Percentiles rank a stretch among this genome's conserved stretches.
These are phyloP conservation scores for Geotrupes spiniger DNA, from an alignment of 2,888 invertebrate genomes.

Conservation along the genomic window DNA sequence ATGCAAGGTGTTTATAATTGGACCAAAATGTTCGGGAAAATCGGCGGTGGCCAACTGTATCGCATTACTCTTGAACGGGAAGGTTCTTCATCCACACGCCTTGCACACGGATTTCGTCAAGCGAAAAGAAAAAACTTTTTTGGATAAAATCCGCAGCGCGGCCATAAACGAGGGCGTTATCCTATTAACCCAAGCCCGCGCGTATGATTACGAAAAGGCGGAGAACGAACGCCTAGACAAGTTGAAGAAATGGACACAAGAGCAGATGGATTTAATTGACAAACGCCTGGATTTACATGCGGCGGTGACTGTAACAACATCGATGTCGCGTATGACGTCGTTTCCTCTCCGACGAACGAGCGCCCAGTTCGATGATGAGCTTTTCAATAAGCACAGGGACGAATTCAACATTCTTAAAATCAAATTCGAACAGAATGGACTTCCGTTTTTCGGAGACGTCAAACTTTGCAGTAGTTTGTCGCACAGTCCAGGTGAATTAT, in stretches of 20 bases:
- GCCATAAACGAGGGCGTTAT: conserved; percentile 30
- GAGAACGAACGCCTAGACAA: conserved; percentile 47
- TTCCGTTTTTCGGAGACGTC: conserved; percentile 13
- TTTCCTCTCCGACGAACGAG: conserved; percentile 9
- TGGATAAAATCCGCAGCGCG: conserved; percentile 28
- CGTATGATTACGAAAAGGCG: conserved; percentile 45
- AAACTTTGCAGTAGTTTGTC: conserved; percentile 14
- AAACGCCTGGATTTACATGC: conserved; percentile 7
- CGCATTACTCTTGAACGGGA: conserved; percentile 54
- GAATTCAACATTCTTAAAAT: neutral
- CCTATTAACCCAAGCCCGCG: conserved; percentile 30
- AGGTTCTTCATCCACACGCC: conserved; percentile 49
- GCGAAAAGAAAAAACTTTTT: conserved; percentile 32
- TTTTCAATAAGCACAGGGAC: neutral
- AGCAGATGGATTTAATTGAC: conserved; percentile 20
- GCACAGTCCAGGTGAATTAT: conserved; percentile 16
- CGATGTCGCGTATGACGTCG: conserved; percentile 2
- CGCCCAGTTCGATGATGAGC: no score
- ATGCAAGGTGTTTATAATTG: conserved; percentile 60
- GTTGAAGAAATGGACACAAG: conserved; percentile 47
- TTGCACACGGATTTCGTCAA: conserved; percentile 31
- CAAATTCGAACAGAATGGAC: conserved; percentile 4
- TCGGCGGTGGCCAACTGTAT: conserved; percentile 57
- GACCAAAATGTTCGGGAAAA: conserved; percentile 61
- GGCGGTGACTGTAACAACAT: neutral